Evolutionary conservation across 2,888 invertebrate species (phyloP).

Genomic region (Synergus gifuensis): DNA sequence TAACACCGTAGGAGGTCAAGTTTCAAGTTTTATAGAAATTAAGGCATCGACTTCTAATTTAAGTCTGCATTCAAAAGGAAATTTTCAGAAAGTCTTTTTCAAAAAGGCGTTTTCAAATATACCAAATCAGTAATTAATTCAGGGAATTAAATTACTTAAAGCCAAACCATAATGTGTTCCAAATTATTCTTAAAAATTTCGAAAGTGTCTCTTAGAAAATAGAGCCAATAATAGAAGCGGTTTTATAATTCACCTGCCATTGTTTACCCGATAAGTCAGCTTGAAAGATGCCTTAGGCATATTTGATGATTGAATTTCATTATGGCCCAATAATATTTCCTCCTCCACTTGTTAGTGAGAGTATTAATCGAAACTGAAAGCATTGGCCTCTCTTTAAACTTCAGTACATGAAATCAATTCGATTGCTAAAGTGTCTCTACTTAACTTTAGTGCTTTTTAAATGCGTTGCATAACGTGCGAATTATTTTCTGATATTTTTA

Average conservation of each 20-base stretch:
- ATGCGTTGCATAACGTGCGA: slow-evolving; percentile 58
- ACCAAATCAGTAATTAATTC: not conserved
- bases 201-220: slow-evolving; percentile 1
- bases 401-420: slow-evolving; percentile 36
- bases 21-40: not conserved
- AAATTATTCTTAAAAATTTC: slow-evolving; percentile 10
- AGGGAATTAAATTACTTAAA: no score
- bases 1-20: slow-evolving; percentile 2
- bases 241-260: slow-evolving; percentile 47
- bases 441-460: slow-evolving; percentile 35
- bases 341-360: slow-evolving; percentile 41
- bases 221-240: not conserved
- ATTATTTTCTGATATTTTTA: slow-evolving; percentile 54
- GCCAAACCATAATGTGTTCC: no score
- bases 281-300: slow-evolving; percentile 59
- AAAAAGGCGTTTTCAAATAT: not conserved
- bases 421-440: slow-evolving; percentile 4
- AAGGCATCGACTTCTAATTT: not conserved
- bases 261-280: slow-evolving; percentile 64
- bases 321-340: slow-evolving; percentile 31
- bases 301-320: slow-evolving; percentile 55
- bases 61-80: not conserved
- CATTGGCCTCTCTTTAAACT: slow-evolving; percentile 38
- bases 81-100: not conserved
- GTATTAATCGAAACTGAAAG: slow-evolving; percentile 19